phyloP scores from a whole-genome alignment of 2,797 vertebrate species.

The Brachyrhaphis roseni region DNA sequence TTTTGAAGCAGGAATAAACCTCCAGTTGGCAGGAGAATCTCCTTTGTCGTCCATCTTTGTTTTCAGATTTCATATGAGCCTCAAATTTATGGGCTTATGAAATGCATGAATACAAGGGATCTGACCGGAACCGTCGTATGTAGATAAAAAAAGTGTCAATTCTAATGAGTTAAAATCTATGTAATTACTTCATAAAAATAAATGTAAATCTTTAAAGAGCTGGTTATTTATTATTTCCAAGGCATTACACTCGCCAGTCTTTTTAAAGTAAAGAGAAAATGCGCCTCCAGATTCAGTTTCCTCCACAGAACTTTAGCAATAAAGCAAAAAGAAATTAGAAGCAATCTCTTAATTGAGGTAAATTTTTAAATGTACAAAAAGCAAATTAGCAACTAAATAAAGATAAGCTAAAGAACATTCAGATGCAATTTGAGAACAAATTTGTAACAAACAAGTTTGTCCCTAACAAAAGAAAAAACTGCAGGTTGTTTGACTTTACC shows the following conservation, averaged over 20 bases:
- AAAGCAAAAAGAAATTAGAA: slow-evolving; percentile 8
- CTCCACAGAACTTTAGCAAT: neutral
- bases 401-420: neutral
- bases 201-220: neutral
- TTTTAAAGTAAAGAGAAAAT: neutral
- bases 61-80: neutral
- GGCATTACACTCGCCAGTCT: neutral
- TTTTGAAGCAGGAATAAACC: neutral
- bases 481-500: neutral
- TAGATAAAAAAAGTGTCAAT: neutral
- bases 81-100: neutral
- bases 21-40: neutral
- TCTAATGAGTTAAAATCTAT: neutral
- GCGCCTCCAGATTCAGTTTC: neutral
- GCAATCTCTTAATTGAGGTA: neutral
- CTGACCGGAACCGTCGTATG: neutral
- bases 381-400: neutral
- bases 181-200: neutral
- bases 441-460: neutral
- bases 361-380: neutral
- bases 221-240: neutral
- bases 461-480: neutral
- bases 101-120: neutral
- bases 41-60: neutral
- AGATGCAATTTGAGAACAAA: neutral